A percentile compares a stretch with the other conserved stretches of the same genome.
phyloP scores from a whole-genome alignment of 2,113 vertebrate species.

The Sturnira hondurensis region DNA sequence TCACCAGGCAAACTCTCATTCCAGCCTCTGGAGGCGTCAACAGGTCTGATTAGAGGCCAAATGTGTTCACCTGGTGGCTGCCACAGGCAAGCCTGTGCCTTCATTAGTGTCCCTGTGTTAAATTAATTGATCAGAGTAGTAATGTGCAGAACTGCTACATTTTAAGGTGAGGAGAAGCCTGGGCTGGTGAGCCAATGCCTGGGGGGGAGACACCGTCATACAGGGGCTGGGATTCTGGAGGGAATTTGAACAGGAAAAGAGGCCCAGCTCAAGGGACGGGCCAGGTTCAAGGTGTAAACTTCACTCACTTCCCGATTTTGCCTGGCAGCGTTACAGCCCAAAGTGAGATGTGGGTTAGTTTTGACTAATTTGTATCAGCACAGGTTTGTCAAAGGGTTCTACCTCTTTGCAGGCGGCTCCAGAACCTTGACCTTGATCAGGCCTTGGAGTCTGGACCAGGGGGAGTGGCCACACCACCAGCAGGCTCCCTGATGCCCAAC shows the following conservation, averaged over 20 bases:
- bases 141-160: not conserved
- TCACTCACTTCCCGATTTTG: not conserved
- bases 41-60: not conserved
- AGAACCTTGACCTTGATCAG: not conserved
- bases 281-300: not conserved
- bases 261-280: not conserved
- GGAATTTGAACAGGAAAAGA: not conserved
- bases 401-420: not conserved
- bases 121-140: not conserved
- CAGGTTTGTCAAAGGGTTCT: not conserved
- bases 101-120: not conserved
- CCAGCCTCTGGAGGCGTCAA: not conserved
- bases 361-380: not conserved
- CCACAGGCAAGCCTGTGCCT: not conserved
- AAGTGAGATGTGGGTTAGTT: not conserved
- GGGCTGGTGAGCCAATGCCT: not conserved
- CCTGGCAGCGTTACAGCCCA: not conserved
- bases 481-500: rapidly evolving
- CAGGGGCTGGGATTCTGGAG: not conserved
- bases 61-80: not conserved
- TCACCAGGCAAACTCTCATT: not conserved
- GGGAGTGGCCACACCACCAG: no score
- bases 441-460: not conserved
- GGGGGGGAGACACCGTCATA: not conserved
- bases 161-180: not conserved